phyloP scores from a whole-genome alignment of 2,888 invertebrate species.

The Patella ulyssiponensis region DNA sequence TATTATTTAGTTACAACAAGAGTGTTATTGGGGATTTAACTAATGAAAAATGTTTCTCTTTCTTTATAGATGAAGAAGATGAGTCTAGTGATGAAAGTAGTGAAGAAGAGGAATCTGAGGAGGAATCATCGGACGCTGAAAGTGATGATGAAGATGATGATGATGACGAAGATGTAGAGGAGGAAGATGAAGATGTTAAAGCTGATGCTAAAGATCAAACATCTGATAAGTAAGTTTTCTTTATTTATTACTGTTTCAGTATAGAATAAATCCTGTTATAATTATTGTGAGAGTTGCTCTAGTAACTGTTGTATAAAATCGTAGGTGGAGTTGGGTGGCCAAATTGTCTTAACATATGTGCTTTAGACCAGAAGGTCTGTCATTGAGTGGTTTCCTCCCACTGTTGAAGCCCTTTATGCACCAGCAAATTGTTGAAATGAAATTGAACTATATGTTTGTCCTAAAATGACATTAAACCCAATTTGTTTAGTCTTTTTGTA shows the following conservation, averaged over 20 bases:
- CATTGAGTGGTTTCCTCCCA: too few species aligned
- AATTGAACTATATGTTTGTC: too few species aligned
- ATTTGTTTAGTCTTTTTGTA: too few species aligned
- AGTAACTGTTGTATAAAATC: not conserved
- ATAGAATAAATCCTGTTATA: not conserved
- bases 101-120: conserved; percentile 36
- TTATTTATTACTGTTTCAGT: too few species aligned
- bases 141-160: conserved; percentile 42
- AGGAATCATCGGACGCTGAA: conserved; percentile 30
- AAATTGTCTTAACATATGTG: too few species aligned
- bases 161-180: conserved; percentile 39
- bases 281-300: not conserved
- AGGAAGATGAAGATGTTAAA: conserved; percentile 40
- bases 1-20: too few species aligned
- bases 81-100: conserved; percentile 41
- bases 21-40: too few species aligned
- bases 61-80: conserved; percentile 11
- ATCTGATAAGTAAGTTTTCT: conserved; percentile 18
- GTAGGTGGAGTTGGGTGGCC: too few species aligned
- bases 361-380: too few species aligned
- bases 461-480: too few species aligned
- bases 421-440: too few species aligned
- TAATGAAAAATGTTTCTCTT: not conserved
- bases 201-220: conserved; percentile 25
- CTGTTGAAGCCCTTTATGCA: too few species aligned